These are phyloP conservation scores for Pollicipes pollicipes DNA, from an alignment of 1,140 invertebrate genomes.

Conservation along the genomic window DNA sequence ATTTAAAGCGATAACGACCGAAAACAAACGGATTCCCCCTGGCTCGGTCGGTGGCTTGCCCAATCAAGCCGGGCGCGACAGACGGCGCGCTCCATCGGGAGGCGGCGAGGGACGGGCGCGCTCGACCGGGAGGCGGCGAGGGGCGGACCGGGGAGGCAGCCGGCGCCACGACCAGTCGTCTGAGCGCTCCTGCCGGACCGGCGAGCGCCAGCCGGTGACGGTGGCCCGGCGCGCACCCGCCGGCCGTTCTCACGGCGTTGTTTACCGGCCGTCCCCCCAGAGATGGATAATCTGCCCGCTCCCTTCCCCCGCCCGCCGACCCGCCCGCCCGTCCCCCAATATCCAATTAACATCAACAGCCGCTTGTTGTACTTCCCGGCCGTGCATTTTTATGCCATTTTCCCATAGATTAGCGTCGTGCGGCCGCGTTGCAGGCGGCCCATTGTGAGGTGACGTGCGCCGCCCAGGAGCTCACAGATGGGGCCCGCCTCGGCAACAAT, in stretches of 20 bases:
- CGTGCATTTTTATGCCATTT: neutral
- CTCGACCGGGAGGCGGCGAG: too few relatives aligned
- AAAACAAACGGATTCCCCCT: too few relatives aligned
- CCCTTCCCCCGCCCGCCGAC: neutral
- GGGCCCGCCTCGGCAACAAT: neutral
- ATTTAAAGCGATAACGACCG: neutral
- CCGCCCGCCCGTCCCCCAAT: neutral
- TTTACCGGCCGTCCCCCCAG: neutral
- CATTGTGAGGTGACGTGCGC: neutral
- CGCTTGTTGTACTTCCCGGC: neutral
- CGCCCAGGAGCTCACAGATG: neutral
- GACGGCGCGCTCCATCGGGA: too few relatives aligned
- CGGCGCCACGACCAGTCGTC: too few relatives aligned
- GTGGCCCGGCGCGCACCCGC: too few relatives aligned
- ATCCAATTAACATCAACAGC: slow-evolving; percentile 2
- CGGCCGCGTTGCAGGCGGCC: neutral
- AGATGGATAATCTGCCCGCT: neutral
- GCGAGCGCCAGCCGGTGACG: too few relatives aligned
- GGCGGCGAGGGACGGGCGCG: too few relatives aligned
- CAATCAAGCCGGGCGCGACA: too few relatives aligned
- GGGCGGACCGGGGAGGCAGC: too few relatives aligned
- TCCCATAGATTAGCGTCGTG: neutral
- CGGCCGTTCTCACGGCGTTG: neutral
- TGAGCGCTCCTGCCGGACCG: too few relatives aligned
- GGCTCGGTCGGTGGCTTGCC: too few relatives aligned